These are phyloP conservation scores for Byasa hedistus DNA, from an alignment of 2,888 invertebrate species.

Conservation along the genomic window DNA sequence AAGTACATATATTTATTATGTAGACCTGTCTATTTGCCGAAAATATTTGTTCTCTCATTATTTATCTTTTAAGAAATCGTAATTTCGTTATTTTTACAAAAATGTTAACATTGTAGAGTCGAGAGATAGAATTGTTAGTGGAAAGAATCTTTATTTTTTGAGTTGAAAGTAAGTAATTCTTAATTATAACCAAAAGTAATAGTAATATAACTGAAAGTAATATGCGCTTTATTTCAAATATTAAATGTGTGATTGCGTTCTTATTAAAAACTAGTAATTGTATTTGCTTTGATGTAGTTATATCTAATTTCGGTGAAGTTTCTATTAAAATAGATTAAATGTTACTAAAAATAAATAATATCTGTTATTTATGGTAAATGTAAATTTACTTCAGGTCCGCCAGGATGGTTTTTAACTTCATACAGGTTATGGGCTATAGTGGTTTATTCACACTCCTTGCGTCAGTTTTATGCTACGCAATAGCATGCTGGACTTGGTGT, in stretches of 20 bases:
- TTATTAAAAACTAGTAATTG: background rate
- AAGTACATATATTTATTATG: background rate
- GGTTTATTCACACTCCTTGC: slow-evolving; percentile 24
- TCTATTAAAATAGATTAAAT: background rate
- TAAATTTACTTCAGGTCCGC: slow-evolving; percentile 5
- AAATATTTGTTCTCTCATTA: background rate
- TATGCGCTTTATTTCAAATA: background rate
- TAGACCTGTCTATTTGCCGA: background rate
- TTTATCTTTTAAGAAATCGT: background rate
- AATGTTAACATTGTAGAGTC: background rate
- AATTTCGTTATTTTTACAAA: background rate
- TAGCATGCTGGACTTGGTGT: slow-evolving; percentile 56
- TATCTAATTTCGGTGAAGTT: background rate
- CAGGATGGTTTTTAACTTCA: slow-evolving; percentile 23
- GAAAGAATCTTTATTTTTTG: background rate
- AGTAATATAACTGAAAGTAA: background rate
- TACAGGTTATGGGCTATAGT: slow-evolving; percentile 16
- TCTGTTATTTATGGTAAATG: background rate
- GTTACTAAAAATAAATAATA: background rate
- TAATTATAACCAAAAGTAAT: background rate
- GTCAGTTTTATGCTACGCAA: slow-evolving; percentile 46
- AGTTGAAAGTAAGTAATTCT: background rate
- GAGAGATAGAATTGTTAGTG: background rate
- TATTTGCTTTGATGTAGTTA: background rate
- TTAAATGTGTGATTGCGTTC: background rate